Percentiles rank a stretch among this genome's conserved stretches.
phyloP scores from a whole-genome alignment of 2,888 invertebrate species.

The Caenorhabditis auriculariae region DNA sequence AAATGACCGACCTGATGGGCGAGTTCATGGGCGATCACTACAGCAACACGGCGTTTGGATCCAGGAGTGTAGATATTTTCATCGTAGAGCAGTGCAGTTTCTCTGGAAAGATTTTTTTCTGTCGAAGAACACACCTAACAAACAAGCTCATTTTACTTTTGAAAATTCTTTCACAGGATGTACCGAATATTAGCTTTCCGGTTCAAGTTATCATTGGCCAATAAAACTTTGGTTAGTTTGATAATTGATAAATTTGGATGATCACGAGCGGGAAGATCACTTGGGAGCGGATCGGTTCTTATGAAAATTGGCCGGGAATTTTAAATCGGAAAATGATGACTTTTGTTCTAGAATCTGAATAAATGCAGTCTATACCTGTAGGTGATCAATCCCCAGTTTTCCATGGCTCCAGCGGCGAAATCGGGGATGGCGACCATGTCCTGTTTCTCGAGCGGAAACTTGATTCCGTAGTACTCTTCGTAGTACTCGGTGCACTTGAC shows the following conservation, averaged over 20 bases:
- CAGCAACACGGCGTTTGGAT: slow-evolving; percentile 78
- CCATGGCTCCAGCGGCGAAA: slow-evolving; percentile 87
- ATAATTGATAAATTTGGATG: too few relatives aligned
- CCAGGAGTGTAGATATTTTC: slow-evolving; percentile 74
- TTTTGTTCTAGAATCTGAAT: too few relatives aligned
- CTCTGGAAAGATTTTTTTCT: slow-evolving; percentile 75
- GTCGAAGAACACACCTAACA: background rate
- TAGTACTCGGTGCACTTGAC: slow-evolving; percentile 67
- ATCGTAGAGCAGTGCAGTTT: slow-evolving; percentile 77
- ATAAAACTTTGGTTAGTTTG: too few relatives aligned
- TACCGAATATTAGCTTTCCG: too few relatives aligned
- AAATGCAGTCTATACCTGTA: slow-evolving; percentile 68
- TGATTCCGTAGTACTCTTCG: slow-evolving; percentile 79
- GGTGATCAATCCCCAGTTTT: slow-evolving; percentile 91
- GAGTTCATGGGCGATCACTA: slow-evolving; percentile 70
- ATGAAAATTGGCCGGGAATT: background rate
- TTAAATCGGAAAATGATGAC: background rate
- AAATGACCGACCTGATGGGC: slow-evolving; percentile 11
- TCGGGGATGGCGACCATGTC: slow-evolving; percentile 84
- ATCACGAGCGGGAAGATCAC: too few relatives aligned
- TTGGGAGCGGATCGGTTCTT: too few relatives aligned
- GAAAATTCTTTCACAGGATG: too few relatives aligned
- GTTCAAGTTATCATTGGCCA: too few relatives aligned
- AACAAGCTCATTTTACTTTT: too few relatives aligned
- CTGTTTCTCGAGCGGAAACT: slow-evolving; percentile 85